These are phyloP conservation scores for Origma solitaria DNA, from an alignment of 2,113 vertebrate species.

Conservation along the genomic window DNA sequence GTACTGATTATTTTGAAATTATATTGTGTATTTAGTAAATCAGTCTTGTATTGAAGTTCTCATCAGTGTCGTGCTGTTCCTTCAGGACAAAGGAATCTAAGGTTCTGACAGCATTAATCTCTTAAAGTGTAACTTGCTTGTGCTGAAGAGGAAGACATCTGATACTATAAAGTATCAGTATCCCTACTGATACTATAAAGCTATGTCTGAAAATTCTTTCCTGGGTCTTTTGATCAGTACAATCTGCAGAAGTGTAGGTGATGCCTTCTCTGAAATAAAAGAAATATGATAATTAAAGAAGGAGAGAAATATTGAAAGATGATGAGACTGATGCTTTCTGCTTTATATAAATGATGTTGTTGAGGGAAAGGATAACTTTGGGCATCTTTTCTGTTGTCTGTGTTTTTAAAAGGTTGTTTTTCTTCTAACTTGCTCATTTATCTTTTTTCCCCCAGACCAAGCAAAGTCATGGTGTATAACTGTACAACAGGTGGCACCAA, in stretches of 20 bases:
- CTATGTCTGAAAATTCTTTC: not conserved
- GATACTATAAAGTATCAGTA: too few species aligned
- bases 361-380: not conserved
- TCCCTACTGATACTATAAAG: not conserved
- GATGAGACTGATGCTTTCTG: not conserved
- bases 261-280: not conserved
- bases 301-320: not conserved
- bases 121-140: not conserved
- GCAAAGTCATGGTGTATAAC: slow-evolving; percentile 91
- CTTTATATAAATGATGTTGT: not conserved
- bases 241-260: not conserved
- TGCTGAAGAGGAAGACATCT: not conserved
- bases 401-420: not conserved
- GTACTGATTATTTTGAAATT: not conserved
- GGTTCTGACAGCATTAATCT: not conserved
- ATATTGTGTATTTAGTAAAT: not conserved
- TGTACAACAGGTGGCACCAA: slow-evolving; percentile 97
- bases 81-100: not conserved
- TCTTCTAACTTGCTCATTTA: not conserved
- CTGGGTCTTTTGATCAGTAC: not conserved
- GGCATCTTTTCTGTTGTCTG: not conserved
- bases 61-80: not conserved
- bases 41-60: not conserved
- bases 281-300: not conserved
- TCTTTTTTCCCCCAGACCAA: slow-evolving; percentile 76